phyloP scores from a whole-genome alignment of 2,797 vertebrate species.

The Chelidonichthys spinosus region DNA sequence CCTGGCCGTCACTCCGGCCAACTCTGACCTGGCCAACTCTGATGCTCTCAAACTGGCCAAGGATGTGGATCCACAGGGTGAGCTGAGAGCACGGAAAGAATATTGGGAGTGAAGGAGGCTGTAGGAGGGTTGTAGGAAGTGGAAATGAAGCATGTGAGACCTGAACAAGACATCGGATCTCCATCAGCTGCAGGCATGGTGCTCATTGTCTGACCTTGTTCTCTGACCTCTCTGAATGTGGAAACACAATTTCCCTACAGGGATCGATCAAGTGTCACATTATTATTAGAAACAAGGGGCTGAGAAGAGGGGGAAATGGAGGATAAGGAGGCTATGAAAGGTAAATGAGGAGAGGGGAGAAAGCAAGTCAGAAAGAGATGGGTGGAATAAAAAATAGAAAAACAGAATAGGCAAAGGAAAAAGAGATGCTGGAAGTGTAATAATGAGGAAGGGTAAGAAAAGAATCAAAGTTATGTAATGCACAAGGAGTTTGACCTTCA shows the following conservation, averaged over 20 bases:
- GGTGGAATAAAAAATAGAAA: not conserved
- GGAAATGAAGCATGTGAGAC: not conserved
- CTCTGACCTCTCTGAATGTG: conserved; percentile 48
- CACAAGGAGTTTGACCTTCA: conserved; percentile 50
- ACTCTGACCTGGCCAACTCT: conserved; percentile 96
- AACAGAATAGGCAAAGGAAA: not conserved
- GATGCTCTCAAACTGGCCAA: conserved; percentile 96
- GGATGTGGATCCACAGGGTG: conserved; percentile 96
- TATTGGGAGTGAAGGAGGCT: not conserved
- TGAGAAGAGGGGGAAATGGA: conserved; percentile 1
- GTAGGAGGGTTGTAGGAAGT: not conserved
- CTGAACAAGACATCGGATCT: conserved; percentile 13
- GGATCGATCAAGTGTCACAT: conserved; percentile 48
- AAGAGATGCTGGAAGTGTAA: not conserved
- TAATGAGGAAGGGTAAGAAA: conserved; percentile 8
- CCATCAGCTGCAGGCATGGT: conserved; percentile 28
- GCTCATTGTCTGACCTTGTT: conserved; percentile 49
- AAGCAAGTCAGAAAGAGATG: not conserved
- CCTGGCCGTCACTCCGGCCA: conserved; percentile 95
- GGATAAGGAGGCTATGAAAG: conserved; percentile 6
- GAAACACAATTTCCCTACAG: conserved; percentile 48
- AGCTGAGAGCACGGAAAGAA: conserved; percentile 19
- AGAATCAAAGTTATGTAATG: conserved; percentile 27
- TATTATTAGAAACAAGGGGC: conserved; percentile 48
- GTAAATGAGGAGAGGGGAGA: not conserved